Percentiles rank a stretch among this genome's conserved stretches.
Conservation (phyloP, 2,888 invertebrate species). For the Oscheius sp. region DNA sequence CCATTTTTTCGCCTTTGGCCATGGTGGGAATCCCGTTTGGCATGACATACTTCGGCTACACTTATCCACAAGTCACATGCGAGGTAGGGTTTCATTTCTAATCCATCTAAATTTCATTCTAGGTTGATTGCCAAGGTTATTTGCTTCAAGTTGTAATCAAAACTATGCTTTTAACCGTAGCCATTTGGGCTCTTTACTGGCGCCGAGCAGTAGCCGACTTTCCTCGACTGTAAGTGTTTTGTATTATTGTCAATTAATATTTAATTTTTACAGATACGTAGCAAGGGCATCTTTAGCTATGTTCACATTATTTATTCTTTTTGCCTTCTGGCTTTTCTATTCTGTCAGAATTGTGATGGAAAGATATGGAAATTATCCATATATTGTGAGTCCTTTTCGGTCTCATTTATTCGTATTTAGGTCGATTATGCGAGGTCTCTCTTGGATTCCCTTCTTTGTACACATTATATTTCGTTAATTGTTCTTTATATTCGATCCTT, state of each 20-base stretch:
- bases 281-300: slow-evolving; percentile 59
- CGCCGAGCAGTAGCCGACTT: slow-evolving; percentile 57
- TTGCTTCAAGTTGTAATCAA: slow-evolving; percentile 59
- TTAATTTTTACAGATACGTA: slow-evolving; percentile 45
- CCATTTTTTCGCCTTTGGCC: slow-evolving; percentile 62
- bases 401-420: slow-evolving; percentile 72
- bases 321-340: slow-evolving; percentile 98
- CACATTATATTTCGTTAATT: slow-evolving; percentile 78
- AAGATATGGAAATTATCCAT: slow-evolving; percentile 55
- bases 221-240: slow-evolving; percentile 53
- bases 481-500: slow-evolving; percentile 90
- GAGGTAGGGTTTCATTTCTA: slow-evolving; percentile 39
- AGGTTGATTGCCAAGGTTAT: slow-evolving; percentile 62
- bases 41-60: slow-evolving; percentile 44
- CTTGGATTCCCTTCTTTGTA: slow-evolving; percentile 82
- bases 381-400: slow-evolving; percentile 36
- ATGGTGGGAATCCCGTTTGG: slow-evolving; percentile 62
- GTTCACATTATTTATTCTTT: slow-evolving; percentile 83
- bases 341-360: slow-evolving; percentile 81
- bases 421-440: slow-evolving; percentile 91
- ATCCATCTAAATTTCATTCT: background rate
- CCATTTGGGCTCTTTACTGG: slow-evolving; percentile 55
- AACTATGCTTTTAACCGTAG: slow-evolving; percentile 59
- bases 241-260: background rate
- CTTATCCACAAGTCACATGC: slow-evolving; percentile 57